Percentiles rank a stretch among this genome's conserved stretches.
Evolutionary conservation across 2,888 invertebrate genomes (phyloP).

Genomic region (Sarcophaga variegata): DNA sequence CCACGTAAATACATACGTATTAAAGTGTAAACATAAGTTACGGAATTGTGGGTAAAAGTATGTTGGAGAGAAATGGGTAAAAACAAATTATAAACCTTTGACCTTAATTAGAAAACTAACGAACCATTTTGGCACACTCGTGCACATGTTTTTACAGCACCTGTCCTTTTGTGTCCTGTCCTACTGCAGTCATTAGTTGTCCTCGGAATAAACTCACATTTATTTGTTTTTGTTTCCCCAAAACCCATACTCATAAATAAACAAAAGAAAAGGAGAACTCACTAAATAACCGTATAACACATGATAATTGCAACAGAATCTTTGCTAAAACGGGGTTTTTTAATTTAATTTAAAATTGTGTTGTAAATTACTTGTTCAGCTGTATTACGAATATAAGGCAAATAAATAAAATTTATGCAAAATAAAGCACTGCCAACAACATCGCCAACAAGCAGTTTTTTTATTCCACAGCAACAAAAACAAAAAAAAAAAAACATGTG

Average conservation of each 20-base stretch:
- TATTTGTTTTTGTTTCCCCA: conserved; percentile 22
- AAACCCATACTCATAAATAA: background rate
- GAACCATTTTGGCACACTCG: conserved; percentile 19
- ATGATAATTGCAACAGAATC: background rate
- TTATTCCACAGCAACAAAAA: too few relatives aligned
- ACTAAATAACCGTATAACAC: background rate
- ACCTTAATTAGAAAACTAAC: conserved; percentile 38
- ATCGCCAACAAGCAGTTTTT: background rate
- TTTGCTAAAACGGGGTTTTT: background rate
- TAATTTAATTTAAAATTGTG: background rate
- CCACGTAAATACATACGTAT: background rate
- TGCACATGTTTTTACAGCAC: background rate
- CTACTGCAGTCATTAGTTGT: conserved; percentile 7
- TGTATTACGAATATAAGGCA: background rate
- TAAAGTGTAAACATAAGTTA: background rate
- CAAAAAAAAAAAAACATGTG: too few relatives aligned
- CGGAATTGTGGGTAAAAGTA: background rate
- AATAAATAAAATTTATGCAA: conserved; percentile 36
- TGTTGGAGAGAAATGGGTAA: background rate
- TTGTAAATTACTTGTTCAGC: background rate
- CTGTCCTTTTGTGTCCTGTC: conserved; percentile 6
- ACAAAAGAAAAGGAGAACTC: background rate
- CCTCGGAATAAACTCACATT: conserved; percentile 1
- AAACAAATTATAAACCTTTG: conserved; percentile 22
- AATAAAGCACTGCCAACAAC: conserved; percentile 13